Base-by-base conservation (phyloP, 1,140 invertebrate species). In the Apis dorsata region DNA sequence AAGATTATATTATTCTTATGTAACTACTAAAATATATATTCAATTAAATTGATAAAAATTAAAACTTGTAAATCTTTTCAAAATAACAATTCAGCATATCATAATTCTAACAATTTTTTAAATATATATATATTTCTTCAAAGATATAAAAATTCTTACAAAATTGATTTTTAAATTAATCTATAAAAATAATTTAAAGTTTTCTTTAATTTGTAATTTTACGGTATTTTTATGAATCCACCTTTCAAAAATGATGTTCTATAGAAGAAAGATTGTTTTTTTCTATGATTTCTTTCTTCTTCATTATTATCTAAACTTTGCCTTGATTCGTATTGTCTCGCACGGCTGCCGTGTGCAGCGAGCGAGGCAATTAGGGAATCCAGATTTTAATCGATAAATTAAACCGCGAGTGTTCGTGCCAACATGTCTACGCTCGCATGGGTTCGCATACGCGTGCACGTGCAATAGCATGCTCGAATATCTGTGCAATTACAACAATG, bases 321-420 rank as follows among this genome's bases (percentile, higher is more conserved):
- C 59, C 57, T 12, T 55, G 79, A 62, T 75, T 57, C 70, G 62
- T 83, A 84, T 82, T 88, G 71, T 82, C 66, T 70, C 75, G 71
- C 75, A 70, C 68, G 80, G 69, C 44, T n/a, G 44, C 72, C 66
- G 83, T 65, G 88, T 85, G 81, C 88, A 85, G 79, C 86, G 84
- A 89, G 85, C 87, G 84, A 79, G 84, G 89, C 89, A 93, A 93
- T 93, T 93, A 92, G 88, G 86, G 90, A 89, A 92, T 92, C 89
- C 86, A 92, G 91, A 93, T 92, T 91, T 84, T 89, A 89, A 63
- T 85, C 85, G 90, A 92, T 90, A 91, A 92, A 91, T 90, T 87
- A 77, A 82, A 77, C 63, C 73, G 49, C 63, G 71, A 59, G 53
- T 11, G 44, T 74, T n/a, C 72, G 51, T 74, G 57, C 57, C 72